Base-by-base conservation (phyloP, 2,797 vertebrate genomes). In the Bucorvus abyssinicus region DNA sequence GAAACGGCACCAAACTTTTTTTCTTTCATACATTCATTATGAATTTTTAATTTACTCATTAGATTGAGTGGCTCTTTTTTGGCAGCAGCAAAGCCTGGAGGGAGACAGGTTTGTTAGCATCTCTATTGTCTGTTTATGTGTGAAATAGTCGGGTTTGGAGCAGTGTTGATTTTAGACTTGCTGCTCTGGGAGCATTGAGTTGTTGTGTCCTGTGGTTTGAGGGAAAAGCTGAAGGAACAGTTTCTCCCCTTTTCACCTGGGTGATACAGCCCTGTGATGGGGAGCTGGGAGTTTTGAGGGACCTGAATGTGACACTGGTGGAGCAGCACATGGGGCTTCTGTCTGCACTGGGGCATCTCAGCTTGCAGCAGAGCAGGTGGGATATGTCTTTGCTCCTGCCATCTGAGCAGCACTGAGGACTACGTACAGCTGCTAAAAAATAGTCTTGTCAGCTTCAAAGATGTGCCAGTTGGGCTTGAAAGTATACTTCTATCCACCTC, bases 21-120 rank as follows among this genome's bases (percentile, higher is more conserved):
- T 67, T 67, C 22, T 71, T 80, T 56, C 49, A 91, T 93, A 86
- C 64, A 93, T 84, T 57, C 68, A 77, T 92, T 95, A 96, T 87
- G 86, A 96, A 97, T 96, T 96, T 96, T 97, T 97, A 95, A 96
- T 95, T 94, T 77, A 89, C 57, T 96, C 82, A 77, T 96, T 96
- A 95, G 86, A 91, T 90, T 88, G 81, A 90, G 78, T 78, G 68
- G 74, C 86, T 93, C 84, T 82, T 89, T 90, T 94, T 94, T 96
- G 96, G 94, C 95, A 95, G 82, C 52, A 57, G 86, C 78, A 42
- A 91, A 87, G 70, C 83, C 96, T 94, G 93, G 84, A 75, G 90
- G 79, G 93, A 90, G 88, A 36, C 69, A 93, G 70, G 80, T 95
- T 93, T 97, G 92, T 96, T 94, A 94, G 91, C 77, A 77, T 93